These are phyloP conservation scores for Falco biarmicus DNA, from an alignment of 2,797 vertebrate species.

Conservation along the genomic window DNA sequence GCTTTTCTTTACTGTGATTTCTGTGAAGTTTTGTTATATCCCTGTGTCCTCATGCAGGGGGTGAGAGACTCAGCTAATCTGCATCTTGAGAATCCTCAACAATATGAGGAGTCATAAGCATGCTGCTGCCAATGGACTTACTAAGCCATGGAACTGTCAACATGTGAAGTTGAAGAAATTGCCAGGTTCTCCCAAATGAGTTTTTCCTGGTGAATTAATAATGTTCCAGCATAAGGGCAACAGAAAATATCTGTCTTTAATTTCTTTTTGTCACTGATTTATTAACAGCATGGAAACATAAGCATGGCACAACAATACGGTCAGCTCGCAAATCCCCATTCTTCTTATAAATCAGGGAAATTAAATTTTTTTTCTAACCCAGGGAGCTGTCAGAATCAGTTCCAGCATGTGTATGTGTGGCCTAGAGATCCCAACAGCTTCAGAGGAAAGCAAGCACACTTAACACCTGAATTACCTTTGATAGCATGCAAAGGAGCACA, in stretches of 20 bases:
- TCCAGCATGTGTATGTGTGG: neutral
- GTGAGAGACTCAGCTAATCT: neutral
- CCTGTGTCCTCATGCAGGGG: neutral
- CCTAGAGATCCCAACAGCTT: neutral
- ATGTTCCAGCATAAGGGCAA: neutral
- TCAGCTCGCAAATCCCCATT: neutral
- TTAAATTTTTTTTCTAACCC: neutral
- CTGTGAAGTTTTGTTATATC: neutral
- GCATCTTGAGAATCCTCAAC: neutral
- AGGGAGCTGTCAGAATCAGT: neutral
- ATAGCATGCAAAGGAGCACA: neutral
- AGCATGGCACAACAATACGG: neutral
- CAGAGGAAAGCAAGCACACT: neutral
- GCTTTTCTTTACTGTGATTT: neutral
- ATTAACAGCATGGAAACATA: constrained; percentile 17
- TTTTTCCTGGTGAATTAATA: constrained; percentile 28
- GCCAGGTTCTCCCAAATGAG: constrained; percentile 10
- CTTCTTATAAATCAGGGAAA: neutral
- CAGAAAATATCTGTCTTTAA: neutral
- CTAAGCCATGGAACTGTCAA: constrained; percentile 26
- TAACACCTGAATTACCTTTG: neutral
- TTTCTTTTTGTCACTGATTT: constrained; percentile 30
- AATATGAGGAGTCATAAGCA: neutral
- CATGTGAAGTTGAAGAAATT: constrained; percentile 5
- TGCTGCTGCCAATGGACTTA: neutral